Conservation (phyloP, 2,888 invertebrate genomes). For the Mythimna vitellina region DNA sequence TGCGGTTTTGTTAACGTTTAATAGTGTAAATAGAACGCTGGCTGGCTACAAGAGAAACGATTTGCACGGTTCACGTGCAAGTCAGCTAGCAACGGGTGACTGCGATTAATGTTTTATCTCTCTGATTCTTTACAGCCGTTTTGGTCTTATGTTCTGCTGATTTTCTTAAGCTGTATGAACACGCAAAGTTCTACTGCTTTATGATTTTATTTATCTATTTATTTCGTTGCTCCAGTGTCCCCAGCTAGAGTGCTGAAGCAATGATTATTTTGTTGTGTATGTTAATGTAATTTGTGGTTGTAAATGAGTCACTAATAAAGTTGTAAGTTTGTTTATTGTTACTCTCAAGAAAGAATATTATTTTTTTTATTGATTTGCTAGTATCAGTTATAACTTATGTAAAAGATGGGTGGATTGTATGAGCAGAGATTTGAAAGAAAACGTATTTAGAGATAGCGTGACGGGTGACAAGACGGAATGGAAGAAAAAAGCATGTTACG, state of each 20-base stretch:
- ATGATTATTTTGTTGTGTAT: no score
- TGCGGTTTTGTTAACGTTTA: slow-evolving; percentile 56
- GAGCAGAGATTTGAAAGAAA: no score
- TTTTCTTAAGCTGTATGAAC: slow-evolving; percentile 12
- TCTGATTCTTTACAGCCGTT: slow-evolving; percentile 27
- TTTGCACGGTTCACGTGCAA: slow-evolving; percentile 44
- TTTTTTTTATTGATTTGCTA: not conserved
- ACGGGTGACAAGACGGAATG: no score
- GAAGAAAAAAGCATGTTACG: no score
- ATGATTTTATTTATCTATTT: not conserved
- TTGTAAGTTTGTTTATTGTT: no score
- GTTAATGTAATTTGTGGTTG: no score
- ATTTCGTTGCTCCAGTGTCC: no score
- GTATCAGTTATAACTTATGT: not conserved
- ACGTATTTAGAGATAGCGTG: no score
- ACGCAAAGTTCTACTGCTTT: not conserved
- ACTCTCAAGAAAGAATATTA: no score
- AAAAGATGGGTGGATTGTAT: no score
- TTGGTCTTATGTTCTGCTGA: slow-evolving; percentile 11
- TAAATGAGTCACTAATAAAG: no score
- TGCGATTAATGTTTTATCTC: slow-evolving; percentile 46
- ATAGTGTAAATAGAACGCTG: slow-evolving; percentile 51
- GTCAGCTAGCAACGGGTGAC: slow-evolving; percentile 31
- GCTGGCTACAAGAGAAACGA: slow-evolving; percentile 10
- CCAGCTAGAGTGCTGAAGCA: no score